Evolutionary conservation across 2,888 invertebrate genomes (phyloP), one percentile per base, ranked within the genome.

Genomic region (Drosophila paramelanica): DNA sequence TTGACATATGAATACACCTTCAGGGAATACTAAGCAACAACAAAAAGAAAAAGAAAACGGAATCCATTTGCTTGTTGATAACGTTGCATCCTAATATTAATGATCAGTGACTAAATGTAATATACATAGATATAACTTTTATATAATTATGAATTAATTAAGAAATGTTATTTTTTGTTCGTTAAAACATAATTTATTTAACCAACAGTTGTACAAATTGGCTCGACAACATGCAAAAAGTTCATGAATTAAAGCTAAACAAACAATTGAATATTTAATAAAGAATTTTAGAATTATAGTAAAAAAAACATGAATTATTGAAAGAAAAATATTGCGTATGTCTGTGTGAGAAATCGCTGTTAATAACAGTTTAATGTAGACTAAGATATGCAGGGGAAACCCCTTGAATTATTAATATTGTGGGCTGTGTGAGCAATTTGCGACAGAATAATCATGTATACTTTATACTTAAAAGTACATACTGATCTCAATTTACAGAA

Each of bases 151-250:
- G 14, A 42, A 25, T 14, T 62, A 52, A 41, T 38, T 64, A 52
- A 11, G 11, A 69, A 51, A 47, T 64, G 52, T 62, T 42, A 45
- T 38, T 52, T 41, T 69, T 41, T n/a, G 25, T 20, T 65, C 33
- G 14, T 36, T 45, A 43, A 57, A 39, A 14, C n/a, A 45, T 31
- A 53, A 25, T 33, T 71, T 53, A n/a, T 36, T 36, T 45, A 31
- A 43, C 38, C 1, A n/a, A 45, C 36, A 39, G 47, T 56, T 64
- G 49, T 50, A 45, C 14, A 49, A 52, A 49, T 33, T 10, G 23
- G 41, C 23, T 3, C 7, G 6, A 51, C 11, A 13, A 33, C 23
- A 7, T 17, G 23, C 5, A 3, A 20, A 31, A 10, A 10, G 10
- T 10, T 31, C 31, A 31, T 3, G 8, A 31, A 31, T 31, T 31